Base-by-base conservation (phyloP, 2,888 invertebrate genomes). In the Epistrophe grossulariae region DNA sequence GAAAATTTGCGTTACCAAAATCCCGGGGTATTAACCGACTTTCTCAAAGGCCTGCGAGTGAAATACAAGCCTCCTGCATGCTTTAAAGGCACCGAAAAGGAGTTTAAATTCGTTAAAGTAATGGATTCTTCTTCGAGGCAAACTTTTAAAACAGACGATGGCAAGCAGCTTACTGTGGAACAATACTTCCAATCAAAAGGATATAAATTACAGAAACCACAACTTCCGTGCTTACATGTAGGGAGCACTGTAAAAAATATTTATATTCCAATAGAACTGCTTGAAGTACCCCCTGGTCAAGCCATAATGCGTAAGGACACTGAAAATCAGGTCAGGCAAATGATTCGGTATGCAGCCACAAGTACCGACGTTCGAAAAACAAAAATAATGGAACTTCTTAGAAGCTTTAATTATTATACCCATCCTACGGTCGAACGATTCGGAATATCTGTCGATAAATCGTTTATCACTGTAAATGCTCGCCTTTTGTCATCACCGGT, bases 261-360 rank as follows among this genome's bases (percentile, higher is more conserved):
- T 62, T 95, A 95, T 89, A 94, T 98, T 76, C 99, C 99, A 0
- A 93, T 96, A 50, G 99, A 99, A 93, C 93, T 98, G 10, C 96
- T 98, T 90, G 94, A 94, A 10, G 95, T 99, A 24, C 94, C 96
- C 0, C 94, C 94, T 50, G 98, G 97, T 0, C 99, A 99, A 94
- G 96, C 93, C 73, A 95, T 91, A 17, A 90, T 91, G 82, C 92
- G 96, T 90, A 98, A 98, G 92, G 94, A 99, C 91, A 96, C 95
- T 8, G 97, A 98, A 40, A 93, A 91, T 40, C 99, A 99, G 92
- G 97, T 98, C 0, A 94, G 96, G 0, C 95, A 94, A 0, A 98
- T 99, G 98, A 98, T 99, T 72, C 95, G 93, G 91, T 94, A 94
- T 52, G 97, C 99, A 0, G 99, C 99, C 0, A 96, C 97, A 0